Evolutionary conservation across 2,797 vertebrate genomes (phyloP), one percentile per base, ranked within the genome.

Genomic region (Petrocephalus sullivani): DNA sequence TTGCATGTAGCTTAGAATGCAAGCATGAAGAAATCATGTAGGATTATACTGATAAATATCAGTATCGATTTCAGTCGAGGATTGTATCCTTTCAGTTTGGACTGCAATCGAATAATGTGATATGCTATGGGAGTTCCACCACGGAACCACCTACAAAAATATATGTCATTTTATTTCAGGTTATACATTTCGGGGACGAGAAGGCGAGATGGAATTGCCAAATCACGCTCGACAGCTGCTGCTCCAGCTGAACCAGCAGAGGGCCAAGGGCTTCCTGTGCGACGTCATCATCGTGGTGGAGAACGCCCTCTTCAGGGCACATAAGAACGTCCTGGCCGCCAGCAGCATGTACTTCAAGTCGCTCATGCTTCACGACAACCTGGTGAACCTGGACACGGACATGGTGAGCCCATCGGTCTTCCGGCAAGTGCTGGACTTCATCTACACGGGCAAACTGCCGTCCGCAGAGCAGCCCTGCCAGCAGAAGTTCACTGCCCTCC

Each of bases 391-490:
- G 89, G 97, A 98, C 93, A 97, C 96, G 0, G 97, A 98, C 93
- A 97, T 98, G 96, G 96, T 98, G 91, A 98, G 96, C 91, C 96
- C 97, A 86, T 94, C 96, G 0, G 95, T 97, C 91, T 98, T 98
- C 93, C 96, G 96, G 88, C 97, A 97, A 93, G 93, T 97, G 88
- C 93, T 97, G 91, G 88, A 88, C 88, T 88, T 99, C 95, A 99
- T 99, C 95, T 99, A 99, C 94, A 99, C 98, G 12, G 98, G 98
- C 91, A 98, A 97, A 94, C 96, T 99, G 91, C 94, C 97, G 93
- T 96, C 96, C 87, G 95, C 96, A 0, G 98, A 98, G 91, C 97
- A 97, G 94, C 97, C 97, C 2, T 95, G 94, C 8, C 96, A 98
- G 93, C 97, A 98, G 94, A 98, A 98, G 94, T 97, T 98, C 89